These are phyloP conservation scores for Xenopus petersii DNA, from an alignment of 2,797 vertebrate genomes.

Conservation along the genomic window DNA sequence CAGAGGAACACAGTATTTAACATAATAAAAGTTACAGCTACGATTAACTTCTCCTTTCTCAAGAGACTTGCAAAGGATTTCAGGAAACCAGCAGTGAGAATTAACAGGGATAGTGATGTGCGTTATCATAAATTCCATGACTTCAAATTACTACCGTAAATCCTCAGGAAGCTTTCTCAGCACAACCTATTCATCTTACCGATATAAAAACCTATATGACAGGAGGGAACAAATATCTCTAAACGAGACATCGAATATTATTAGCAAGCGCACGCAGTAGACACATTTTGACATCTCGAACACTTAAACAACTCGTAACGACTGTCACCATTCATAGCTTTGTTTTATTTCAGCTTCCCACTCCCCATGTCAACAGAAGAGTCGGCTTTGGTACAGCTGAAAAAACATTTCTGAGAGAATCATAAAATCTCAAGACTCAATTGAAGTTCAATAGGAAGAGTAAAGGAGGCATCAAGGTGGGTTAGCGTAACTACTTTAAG, in stretches of 20 bases:
- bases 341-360: neutral
- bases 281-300: constrained; percentile 4
- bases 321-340: too few relatives aligned
- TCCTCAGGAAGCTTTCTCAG: neutral
- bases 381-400: neutral
- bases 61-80: too few relatives aligned
- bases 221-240: neutral
- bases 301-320: neutral
- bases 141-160: neutral
- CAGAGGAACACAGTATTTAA: too few relatives aligned
- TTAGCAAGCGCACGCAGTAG: neutral
- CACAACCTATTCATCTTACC: neutral
- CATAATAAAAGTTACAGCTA: too few relatives aligned
- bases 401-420: constrained; percentile 3
- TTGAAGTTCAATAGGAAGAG: neutral
- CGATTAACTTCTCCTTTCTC: too few relatives aligned
- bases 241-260: neutral
- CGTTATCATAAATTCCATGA: too few relatives aligned
- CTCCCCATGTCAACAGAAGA: constrained; percentile 6
- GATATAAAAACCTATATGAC: neutral
- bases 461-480: too few relatives aligned
- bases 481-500: too few relatives aligned
- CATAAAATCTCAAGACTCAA: neutral
- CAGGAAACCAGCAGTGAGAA: too few relatives aligned
- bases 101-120: too few relatives aligned